phyloP scores from a whole-genome alignment of 2,113 vertebrate species.

The Pangasianodon gigas region DNA sequence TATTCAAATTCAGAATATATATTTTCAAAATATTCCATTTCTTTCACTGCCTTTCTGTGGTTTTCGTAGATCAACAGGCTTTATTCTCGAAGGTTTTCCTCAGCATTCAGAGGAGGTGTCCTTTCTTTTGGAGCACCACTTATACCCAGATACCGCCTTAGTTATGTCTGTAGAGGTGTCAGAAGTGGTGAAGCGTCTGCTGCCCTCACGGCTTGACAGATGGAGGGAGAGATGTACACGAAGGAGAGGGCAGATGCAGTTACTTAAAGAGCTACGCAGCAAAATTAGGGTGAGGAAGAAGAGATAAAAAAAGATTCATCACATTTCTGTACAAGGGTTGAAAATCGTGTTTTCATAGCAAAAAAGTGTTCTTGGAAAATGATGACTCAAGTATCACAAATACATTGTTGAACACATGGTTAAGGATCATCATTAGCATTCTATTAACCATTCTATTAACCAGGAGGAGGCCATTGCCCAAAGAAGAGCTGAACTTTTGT shows the following conservation, averaged over 20 bases:
- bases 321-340: not conserved
- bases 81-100: slow-evolving; percentile 93
- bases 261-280: slow-evolving; percentile 73
- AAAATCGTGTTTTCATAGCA: not conserved
- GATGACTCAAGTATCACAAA: not conserved
- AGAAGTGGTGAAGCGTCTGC: slow-evolving; percentile 76
- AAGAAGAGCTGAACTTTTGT: slow-evolving; percentile 85
- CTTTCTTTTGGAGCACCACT: slow-evolving; percentile 77
- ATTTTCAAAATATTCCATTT: not conserved
- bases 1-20: not conserved
- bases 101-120: slow-evolving; percentile 74
- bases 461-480: slow-evolving; percentile 79
- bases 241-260: slow-evolving; percentile 68
- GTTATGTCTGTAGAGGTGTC: slow-evolving; percentile 75
- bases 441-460: not conserved
- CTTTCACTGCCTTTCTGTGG: not conserved
- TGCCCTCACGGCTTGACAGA: slow-evolving; percentile 74
- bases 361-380: not conserved
- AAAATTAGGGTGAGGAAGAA: slow-evolving; percentile 74
- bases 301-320: not conserved
- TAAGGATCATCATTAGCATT: not conserved
- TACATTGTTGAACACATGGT: not conserved
- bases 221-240: slow-evolving; percentile 74
- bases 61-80: slow-evolving; percentile 83
- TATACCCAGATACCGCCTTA: slow-evolving; percentile 83